A percentile compares a stretch with the other conserved stretches of the same genome.
phyloP scores from a whole-genome alignment of 2,797 vertebrate species.

The Mastacembelus armatus region DNA sequence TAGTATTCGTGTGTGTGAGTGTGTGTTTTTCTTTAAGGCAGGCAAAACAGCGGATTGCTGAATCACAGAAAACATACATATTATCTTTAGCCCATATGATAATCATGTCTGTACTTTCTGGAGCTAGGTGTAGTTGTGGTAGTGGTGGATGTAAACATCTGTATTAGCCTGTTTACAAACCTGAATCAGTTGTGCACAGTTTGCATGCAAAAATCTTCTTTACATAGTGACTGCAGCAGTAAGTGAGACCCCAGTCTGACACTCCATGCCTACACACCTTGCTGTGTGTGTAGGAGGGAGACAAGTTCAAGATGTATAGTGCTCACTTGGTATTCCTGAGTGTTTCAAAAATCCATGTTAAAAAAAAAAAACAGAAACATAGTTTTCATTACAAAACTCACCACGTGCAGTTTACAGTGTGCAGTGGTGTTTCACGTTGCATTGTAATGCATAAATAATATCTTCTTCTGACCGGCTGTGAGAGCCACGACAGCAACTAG shows the following conservation, averaged over 20 bases:
- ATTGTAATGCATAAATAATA: slow-evolving; percentile 48
- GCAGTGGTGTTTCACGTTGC: slow-evolving; percentile 26
- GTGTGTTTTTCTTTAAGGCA: slow-evolving; percentile 12
- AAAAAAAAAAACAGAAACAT: slow-evolving; percentile 49
- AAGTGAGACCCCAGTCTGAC: slow-evolving; percentile 73
- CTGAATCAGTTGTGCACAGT: slow-evolving; percentile 54
- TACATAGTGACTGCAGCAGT: slow-evolving; percentile 63
- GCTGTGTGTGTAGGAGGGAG: slow-evolving; percentile 68
- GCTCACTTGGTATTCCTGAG: slow-evolving; percentile 54
- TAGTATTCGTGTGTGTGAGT: slow-evolving; percentile 5
- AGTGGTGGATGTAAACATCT: slow-evolving; percentile 24
- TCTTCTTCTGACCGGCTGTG: slow-evolving; percentile 33
- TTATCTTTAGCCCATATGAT: background rate
- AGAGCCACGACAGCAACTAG: slow-evolving; percentile 47
- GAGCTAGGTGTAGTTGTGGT: slow-evolving; percentile 9
- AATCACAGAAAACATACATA: slow-evolving; percentile 14
- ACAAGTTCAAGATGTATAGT: slow-evolving; percentile 65
- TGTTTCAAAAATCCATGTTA: slow-evolving; percentile 62
- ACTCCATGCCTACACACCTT: slow-evolving; percentile 69
- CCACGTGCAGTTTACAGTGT: slow-evolving; percentile 22
- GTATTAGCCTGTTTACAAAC: slow-evolving; percentile 48
- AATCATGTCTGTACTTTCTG: slow-evolving; percentile 1
- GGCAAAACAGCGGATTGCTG: background rate
- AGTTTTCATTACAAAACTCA: slow-evolving; percentile 26
- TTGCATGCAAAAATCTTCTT: slow-evolving; percentile 70